These are phyloP conservation scores for Hystrix cristata DNA, from an alignment of 2,113 vertebrate genomes.

Conservation along the genomic window DNA sequence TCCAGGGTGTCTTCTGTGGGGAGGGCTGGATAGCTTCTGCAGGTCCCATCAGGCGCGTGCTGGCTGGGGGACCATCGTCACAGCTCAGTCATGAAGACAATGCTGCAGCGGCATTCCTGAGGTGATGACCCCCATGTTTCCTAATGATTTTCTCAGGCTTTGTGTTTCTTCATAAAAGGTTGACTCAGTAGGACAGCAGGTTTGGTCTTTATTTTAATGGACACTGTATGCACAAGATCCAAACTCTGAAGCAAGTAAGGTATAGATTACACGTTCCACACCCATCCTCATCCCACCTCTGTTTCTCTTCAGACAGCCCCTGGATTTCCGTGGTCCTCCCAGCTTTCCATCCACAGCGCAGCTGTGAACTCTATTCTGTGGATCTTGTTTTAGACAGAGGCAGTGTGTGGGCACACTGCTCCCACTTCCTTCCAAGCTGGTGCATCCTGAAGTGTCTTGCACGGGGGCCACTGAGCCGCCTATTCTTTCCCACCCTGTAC, in stretches of 20 bases:
- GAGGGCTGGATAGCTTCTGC: neutral
- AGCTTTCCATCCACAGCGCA: neutral
- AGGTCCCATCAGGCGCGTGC: fast-evolving
- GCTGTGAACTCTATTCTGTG: neutral
- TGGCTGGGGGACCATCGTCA: too few relatives aligned
- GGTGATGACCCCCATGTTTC: fast-evolving
- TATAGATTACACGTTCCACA: fast-evolving
- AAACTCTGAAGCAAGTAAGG: fast-evolving
- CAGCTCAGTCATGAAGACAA: fast-evolving
- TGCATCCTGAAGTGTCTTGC: neutral
- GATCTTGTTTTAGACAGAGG: neutral
- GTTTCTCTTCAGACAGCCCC: neutral
- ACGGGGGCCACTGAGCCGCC: fast-evolving
- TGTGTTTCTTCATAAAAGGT: fast-evolving
- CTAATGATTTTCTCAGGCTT: neutral
- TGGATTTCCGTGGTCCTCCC: neutral
- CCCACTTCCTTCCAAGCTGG: neutral
- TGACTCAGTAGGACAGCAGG: neutral
- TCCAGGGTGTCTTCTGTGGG: neutral
- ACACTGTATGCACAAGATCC: too few relatives aligned
- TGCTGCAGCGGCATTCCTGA: neutral
- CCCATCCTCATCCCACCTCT: neutral
- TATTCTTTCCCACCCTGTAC: neutral
- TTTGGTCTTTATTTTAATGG: neutral
- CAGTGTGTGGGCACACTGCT: neutral